These are phyloP conservation scores for Oreochromis niloticus DNA, from an alignment of 2,113 vertebrate genomes.

Conservation along the genomic window DNA sequence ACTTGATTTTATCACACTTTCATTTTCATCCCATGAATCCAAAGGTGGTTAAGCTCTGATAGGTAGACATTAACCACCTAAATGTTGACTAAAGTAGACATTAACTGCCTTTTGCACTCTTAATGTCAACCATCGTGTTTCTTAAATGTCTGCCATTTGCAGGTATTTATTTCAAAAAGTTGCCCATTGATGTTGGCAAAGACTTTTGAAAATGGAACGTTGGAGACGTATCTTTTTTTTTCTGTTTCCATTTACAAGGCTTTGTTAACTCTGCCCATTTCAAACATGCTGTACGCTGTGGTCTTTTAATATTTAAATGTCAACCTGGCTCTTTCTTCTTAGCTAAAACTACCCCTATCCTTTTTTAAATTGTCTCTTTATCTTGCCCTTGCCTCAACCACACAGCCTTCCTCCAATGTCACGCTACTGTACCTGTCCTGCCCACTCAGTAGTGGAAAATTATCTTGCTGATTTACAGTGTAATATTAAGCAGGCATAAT, in stretches of 20 bases:
- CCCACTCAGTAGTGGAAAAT: constrained; percentile 43
- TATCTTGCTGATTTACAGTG: constrained; percentile 64
- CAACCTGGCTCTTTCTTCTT: neutral
- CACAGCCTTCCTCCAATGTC: neutral
- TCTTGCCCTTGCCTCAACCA: constrained; percentile 7
- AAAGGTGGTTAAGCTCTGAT: neutral
- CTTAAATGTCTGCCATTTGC: neutral
- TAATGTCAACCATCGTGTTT: too few relatives aligned
- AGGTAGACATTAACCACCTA: neutral
- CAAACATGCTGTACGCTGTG: neutral
- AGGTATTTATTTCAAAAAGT: neutral
- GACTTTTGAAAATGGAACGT: neutral
- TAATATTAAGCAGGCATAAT: constrained; percentile 61
- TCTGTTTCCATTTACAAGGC: neutral
- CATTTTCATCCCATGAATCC: neutral
- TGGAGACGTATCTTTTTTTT: neutral
- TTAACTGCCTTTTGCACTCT: neutral
- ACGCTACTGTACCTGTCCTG: constrained; percentile 39
- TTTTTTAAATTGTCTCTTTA: constrained; percentile 21
- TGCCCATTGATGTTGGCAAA: neutral
- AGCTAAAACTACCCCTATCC: neutral
- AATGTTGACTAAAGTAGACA: neutral
- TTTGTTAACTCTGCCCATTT: neutral
- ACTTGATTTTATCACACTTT: neutral
- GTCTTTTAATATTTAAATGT: neutral